Base-by-base conservation (phyloP, 2,797 vertebrate species). In the Chloroceryle inda region DNA sequence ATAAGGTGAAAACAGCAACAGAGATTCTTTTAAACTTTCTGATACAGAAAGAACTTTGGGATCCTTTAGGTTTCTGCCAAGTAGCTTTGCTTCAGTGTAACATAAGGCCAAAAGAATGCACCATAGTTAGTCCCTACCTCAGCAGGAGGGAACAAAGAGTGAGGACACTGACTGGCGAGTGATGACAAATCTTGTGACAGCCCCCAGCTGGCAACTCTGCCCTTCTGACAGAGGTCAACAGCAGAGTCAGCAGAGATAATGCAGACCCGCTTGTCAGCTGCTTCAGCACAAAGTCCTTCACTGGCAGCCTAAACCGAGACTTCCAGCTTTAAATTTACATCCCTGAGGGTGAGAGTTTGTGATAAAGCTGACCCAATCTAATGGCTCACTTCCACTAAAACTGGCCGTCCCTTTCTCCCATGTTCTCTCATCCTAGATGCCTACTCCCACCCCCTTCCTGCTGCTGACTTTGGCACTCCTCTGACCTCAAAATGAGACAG, bases 201-300 rank as follows among this genome's bases (percentile, higher is more conserved):
- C 17, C 85, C 82, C 73, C 96, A 96, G 94, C 92, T 94, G 95
- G 94, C 0, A 4, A 67, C 50, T 86, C 69, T 94, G 92, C 76
- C 89, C 80, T 96, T 90, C 88, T 95, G 94, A 94, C 94, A 95
- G 82, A 81, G 95, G 90, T 95, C 96, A 86, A 49, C 53, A 84
- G 69, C 76, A 69, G 94, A 96, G 95, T 88, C 95, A 95, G 95
- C 73, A 92, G 88, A 94, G 88, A 81, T 44, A 94, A 93, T n/a
- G 38, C 2, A 0, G 85, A 35, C 62, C 73, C 4, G 10, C 90
- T 86, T 86, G 89, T 93, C 95, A 96, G 92, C 88, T 81, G 53
- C 73, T 90, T 86, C 76, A 69, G 66, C 80, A 92, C 62, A 62
- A 88, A 93, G 89, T 76, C 93, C 83, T 96, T 86, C 1, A 0